These are phyloP conservation scores for Cataglyphis livida DNA, from an alignment of 2,888 invertebrate genomes.

Conservation along the genomic window DNA sequence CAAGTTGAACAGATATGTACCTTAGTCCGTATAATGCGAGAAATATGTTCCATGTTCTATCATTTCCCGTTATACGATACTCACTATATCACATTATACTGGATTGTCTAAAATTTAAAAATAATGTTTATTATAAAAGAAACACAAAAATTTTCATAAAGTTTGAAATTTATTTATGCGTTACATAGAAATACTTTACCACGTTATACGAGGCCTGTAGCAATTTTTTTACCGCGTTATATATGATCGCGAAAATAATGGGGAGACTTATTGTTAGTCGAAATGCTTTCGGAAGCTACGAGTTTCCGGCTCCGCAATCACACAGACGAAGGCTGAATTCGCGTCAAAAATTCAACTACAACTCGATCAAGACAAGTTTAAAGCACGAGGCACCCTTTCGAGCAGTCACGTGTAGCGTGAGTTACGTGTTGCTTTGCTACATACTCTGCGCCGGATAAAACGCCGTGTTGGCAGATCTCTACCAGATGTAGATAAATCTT, in stretches of 20 bases:
- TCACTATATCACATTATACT: too few species aligned
- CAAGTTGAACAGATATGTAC: background rate
- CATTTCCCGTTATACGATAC: too few species aligned
- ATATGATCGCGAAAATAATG: slow-evolving; percentile 2
- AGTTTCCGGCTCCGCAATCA: background rate
- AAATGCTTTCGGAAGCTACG: background rate
- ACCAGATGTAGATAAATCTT: slow-evolving; percentile 52
- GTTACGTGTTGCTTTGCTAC: slow-evolving; percentile 45
- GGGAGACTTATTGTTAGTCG: background rate
- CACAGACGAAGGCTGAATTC: slow-evolving; percentile 50
- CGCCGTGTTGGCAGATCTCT: slow-evolving; percentile 6
- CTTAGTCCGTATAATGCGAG: background rate
- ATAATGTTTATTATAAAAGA: background rate
- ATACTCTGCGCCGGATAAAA: slow-evolving; percentile 6
- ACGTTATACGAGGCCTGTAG: background rate
- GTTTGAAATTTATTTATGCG: background rate
- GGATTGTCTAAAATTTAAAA: background rate
- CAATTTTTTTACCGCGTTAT: background rate
- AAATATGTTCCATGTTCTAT: too few species aligned
- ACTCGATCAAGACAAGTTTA: slow-evolving; percentile 46
- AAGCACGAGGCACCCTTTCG: slow-evolving; percentile 25
- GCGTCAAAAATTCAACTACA: slow-evolving; percentile 62
- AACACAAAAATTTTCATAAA: background rate
- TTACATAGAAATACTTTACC: background rate
- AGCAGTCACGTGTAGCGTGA: slow-evolving; percentile 24